Conservation (phyloP, 2,888 invertebrate genomes). For the Xiphydria camelus region DNA sequence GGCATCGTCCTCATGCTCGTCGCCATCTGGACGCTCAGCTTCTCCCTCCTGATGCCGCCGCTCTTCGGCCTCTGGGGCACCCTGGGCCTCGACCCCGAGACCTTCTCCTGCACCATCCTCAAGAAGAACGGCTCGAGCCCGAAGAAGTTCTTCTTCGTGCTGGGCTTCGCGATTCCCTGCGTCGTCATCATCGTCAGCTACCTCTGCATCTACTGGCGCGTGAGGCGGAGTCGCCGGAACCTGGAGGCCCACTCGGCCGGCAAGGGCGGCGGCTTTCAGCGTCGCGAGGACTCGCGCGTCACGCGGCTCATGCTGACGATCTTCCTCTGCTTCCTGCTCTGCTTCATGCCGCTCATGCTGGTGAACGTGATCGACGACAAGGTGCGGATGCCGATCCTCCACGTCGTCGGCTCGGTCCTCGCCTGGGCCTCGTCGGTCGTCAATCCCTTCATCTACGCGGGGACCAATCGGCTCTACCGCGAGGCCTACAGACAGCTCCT, state of each 20-base stretch:
- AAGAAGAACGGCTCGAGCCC: constrained; percentile 77
- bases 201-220: constrained; percentile 82
- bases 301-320: constrained; percentile 87
- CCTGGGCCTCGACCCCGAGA: constrained; percentile 75
- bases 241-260: constrained; percentile 65
- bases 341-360: constrained; percentile 86
- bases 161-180: constrained; percentile 84
- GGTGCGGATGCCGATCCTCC: constrained; percentile 72
- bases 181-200: constrained; percentile 83
- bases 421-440: constrained; percentile 90
- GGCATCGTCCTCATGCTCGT: constrained; percentile 79
- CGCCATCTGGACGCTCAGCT: constrained; percentile 74
- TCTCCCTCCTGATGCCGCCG: constrained; percentile 71
- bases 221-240: constrained; percentile 73
- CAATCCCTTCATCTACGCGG: constrained; percentile 89
- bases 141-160: constrained; percentile 80
- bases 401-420: constrained; percentile 81
- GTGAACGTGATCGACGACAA: constrained; percentile 86
- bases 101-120: constrained; percentile 89
- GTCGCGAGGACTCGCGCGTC: constrained; percentile 76
- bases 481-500: constrained; percentile 53
- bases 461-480: constrained; percentile 82
- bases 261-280: constrained; percentile 56
- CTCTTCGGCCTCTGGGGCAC: constrained; percentile 82
- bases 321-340: constrained; percentile 82